These are phyloP conservation scores for Ganaspis brasiliensis DNA, from an alignment of 2,888 invertebrate genomes.

Conservation along the genomic window DNA sequence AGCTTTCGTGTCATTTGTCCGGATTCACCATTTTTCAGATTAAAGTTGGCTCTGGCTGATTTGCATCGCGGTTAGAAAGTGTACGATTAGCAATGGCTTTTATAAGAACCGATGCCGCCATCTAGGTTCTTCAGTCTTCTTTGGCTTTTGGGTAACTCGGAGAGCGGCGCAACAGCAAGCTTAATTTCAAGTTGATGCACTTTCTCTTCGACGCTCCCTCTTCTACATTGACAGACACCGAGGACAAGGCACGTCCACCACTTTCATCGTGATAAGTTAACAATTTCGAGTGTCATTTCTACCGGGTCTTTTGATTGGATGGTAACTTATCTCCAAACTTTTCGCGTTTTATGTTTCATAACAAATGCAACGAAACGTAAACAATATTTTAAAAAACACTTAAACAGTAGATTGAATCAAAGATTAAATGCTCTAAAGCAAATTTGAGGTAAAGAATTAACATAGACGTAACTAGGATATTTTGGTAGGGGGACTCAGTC, in stretches of 20 bases:
- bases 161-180: slow-evolving; percentile 61
- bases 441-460: no score
- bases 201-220: slow-evolving; percentile 38
- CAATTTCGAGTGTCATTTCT: not conserved
- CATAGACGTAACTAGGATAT: no score
- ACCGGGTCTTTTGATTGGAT: no score
- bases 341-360: no score
- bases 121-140: slow-evolving; percentile 83
- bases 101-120: slow-evolving; percentile 75
- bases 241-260: slow-evolving; percentile 7
- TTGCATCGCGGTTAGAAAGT: slow-evolving; percentile 15
- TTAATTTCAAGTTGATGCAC: not conserved
- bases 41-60: not conserved
- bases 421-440: no score
- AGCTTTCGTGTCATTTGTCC: not conserved
- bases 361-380: no score
- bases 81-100: slow-evolving; percentile 70
- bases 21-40: not conserved
- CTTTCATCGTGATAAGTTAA: slow-evolving; percentile 1
- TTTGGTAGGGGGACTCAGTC: no score
- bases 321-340: no score
- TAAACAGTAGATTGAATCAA: no score
- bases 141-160: slow-evolving; percentile 83
- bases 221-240: slow-evolving; percentile 5
- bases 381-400: no score